These are phyloP conservation scores for Trachythela sp. DNA, from an alignment of 64 coral and sea anemone genomes.

Conservation along the genomic window DNA sequence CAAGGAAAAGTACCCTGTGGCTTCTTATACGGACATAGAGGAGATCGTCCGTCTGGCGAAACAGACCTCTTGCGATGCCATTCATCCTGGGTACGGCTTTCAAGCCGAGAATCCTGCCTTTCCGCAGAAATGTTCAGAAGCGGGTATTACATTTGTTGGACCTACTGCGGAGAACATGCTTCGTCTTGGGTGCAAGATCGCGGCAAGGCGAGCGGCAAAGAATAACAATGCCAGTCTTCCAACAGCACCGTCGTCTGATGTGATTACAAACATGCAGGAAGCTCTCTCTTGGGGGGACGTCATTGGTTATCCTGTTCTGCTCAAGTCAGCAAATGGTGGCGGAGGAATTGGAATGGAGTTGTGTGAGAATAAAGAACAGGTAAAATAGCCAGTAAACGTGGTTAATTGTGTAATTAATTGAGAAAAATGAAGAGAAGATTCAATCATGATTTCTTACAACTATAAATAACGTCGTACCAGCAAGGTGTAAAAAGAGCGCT, in stretches of 20 bases:
- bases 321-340: slow-evolving; percentile 40
- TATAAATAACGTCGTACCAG: too few relatives aligned
- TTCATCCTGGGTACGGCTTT: slow-evolving; percentile 53
- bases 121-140: slow-evolving; percentile 44
- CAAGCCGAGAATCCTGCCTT: slow-evolving; percentile 48
- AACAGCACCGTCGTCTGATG: neutral
- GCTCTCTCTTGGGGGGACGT: neutral
- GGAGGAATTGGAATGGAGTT: slow-evolving; percentile 41
- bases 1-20: slow-evolving; percentile 35
- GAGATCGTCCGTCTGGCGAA: slow-evolving; percentile 23
- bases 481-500: too few relatives aligned
- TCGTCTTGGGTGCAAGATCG: slow-evolving; percentile 1
- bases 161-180: slow-evolving; percentile 42
- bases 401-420: too few relatives aligned
- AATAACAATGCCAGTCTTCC: neutral
- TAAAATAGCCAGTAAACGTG: too few relatives aligned
- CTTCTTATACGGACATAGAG: slow-evolving; percentile 37
- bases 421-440: too few relatives aligned
- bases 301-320: slow-evolving; percentile 49
- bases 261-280: slow-evolving; percentile 19
- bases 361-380: neutral
- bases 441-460: too few relatives aligned
- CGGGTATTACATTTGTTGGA: slow-evolving; percentile 42
- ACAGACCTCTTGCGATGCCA: slow-evolving; percentile 14
- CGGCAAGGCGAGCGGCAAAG: slow-evolving; percentile 21